Evolutionary conservation across 2,888 invertebrate species (phyloP).

Genomic region (Lepidochrysops patricia): DNA sequence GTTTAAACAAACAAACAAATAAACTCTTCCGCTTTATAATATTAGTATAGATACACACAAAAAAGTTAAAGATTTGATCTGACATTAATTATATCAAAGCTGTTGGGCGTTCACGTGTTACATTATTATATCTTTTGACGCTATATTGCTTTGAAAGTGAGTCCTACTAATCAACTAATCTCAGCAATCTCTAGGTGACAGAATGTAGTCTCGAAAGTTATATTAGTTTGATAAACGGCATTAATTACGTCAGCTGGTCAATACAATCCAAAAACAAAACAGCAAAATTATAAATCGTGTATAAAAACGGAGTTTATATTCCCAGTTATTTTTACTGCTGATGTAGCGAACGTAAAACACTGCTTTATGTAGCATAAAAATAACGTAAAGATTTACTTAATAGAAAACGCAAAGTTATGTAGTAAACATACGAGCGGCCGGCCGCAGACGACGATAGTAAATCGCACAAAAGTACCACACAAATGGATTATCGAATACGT

Average conservation of each 20-base stretch:
- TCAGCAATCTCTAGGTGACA: not conserved
- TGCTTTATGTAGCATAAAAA: not conserved
- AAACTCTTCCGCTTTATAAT: too few relatives aligned
- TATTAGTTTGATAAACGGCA: not conserved
- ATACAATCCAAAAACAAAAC: not conserved
- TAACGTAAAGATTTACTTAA: not conserved
- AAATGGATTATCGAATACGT: constrained; percentile 11
- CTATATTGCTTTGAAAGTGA: too few relatives aligned
- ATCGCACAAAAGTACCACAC: not conserved
- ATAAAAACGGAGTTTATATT: not conserved
- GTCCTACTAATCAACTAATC: too few relatives aligned
- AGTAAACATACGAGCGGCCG: not conserved
- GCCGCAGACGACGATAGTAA: constrained; percentile 3
- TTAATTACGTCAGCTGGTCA: not conserved
- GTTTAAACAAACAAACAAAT: too few relatives aligned
- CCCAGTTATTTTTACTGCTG: not conserved
- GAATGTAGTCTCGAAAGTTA: not conserved
- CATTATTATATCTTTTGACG: too few relatives aligned
- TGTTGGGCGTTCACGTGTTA: too few relatives aligned
- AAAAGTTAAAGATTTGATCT: too few relatives aligned
- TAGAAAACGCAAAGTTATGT: not conserved
- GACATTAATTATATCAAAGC: too few relatives aligned
- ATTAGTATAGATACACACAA: too few relatives aligned
- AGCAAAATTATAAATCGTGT: not conserved
- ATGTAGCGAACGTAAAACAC: not conserved